A percentile compares a stretch with the other conserved stretches of the same genome.
Evolutionary conservation across 2,113 vertebrate genomes (phyloP).

Genomic region (Arvicanthis niloticus): DNA sequence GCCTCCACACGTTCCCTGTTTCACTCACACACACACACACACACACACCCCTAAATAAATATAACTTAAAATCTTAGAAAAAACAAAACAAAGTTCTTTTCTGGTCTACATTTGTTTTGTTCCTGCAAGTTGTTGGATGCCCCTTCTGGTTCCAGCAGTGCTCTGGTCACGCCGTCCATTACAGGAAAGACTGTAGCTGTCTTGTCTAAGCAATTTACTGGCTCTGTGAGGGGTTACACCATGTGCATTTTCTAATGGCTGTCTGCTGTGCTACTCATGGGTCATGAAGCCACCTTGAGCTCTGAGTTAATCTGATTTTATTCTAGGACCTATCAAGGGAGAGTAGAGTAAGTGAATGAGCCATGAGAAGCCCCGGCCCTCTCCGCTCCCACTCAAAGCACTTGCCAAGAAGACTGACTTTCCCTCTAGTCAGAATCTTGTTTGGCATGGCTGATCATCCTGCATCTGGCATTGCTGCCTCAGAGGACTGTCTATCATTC

Average conservation of each 20-base stretch:
- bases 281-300: not conserved
- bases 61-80: not conserved
- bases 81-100: not conserved
- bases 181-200: not conserved
- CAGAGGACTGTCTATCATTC: slow-evolving; percentile 75
- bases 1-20: not conserved
- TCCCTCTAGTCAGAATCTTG: slow-evolving; percentile 84
- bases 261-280: not conserved
- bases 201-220: not conserved
- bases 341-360: not conserved
- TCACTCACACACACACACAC: not conserved
- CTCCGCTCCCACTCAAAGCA: slow-evolving; percentile 73
- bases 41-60: not conserved
- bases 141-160: not conserved
- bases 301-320: not conserved
- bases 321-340: not conserved
- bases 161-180: not conserved
- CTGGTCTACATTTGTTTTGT: not conserved
- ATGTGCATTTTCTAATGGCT: not conserved
- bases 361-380: slow-evolving; percentile 61
- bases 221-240: not conserved
- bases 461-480: slow-evolving; percentile 76
- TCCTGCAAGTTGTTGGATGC: not conserved
- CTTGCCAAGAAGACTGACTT: slow-evolving; percentile 80
- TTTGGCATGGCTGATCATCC: slow-evolving; percentile 79